Conservation (phyloP, 1,140 invertebrate genomes). For the Dolichoris vasculosae region DNA sequence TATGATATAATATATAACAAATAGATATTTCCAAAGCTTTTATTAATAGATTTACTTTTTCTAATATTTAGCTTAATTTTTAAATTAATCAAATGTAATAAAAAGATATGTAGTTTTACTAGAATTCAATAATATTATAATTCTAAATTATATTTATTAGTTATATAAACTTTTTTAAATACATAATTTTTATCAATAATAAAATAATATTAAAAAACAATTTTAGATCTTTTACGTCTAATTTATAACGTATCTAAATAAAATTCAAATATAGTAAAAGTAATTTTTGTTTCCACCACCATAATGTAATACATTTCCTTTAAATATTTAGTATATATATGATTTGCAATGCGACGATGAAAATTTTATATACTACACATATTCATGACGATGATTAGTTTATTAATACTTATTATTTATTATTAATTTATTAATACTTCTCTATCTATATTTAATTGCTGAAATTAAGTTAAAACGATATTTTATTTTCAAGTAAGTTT, state of each 20-base stretch:
- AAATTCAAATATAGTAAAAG: neutral
- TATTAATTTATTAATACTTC: neutral
- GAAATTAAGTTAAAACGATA: neutral
- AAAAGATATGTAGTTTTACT: neutral
- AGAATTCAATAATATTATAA: too few species aligned
- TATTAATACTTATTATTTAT: too few species aligned
- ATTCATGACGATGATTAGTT: neutral
- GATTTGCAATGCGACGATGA: neutral
- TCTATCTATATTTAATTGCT: neutral
- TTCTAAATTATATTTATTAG: too few species aligned
- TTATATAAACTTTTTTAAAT: too few species aligned
- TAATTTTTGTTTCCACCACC: neutral
- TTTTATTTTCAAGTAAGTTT: neutral
- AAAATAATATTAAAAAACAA: too few species aligned
- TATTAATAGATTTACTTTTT: neutral
- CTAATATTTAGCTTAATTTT: neutral
- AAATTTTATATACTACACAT: neutral
- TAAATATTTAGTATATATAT: neutral
- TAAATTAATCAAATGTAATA: neutral
- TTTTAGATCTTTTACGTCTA: too few species aligned
- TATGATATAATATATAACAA: too few species aligned
- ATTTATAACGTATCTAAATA: neutral
- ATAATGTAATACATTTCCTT: neutral
- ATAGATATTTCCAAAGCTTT: too few species aligned
- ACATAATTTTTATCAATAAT: too few species aligned